phyloP scores from a whole-genome alignment of 2,888 invertebrate genomes.

The Microctonus aethiopoides region DNA sequence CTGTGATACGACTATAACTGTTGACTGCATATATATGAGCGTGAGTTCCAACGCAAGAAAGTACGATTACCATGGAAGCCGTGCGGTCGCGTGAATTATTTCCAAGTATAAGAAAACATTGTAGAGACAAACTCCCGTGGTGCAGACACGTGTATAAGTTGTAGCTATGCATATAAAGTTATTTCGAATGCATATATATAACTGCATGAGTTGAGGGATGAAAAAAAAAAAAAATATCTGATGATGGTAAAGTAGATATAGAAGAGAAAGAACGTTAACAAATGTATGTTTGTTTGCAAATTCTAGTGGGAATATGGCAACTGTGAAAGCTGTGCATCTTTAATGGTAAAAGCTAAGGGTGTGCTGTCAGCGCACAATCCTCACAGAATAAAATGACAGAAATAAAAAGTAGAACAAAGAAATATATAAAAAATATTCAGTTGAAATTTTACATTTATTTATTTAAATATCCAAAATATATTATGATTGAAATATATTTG shows the following conservation, averaged over 20 bases:
- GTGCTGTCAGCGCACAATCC: too few species aligned
- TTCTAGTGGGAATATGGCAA: not conserved
- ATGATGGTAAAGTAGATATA: not conserved
- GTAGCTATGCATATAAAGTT: constrained; percentile 19
- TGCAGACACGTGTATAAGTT: constrained; percentile 26
- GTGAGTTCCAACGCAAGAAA: constrained; percentile 37
- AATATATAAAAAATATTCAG: too few species aligned
- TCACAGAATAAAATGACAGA: too few species aligned
- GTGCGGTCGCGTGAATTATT: constrained; percentile 40
- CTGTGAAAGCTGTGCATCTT: not conserved
- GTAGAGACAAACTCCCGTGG: constrained; percentile 12
- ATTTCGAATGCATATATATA: not conserved
- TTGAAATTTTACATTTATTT: too few species aligned
- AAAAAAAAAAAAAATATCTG: not conserved
- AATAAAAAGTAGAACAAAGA: too few species aligned
- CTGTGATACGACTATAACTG: constrained; percentile 32
- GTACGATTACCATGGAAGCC: constrained; percentile 40
- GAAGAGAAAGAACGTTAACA: not conserved
- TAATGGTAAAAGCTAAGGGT: too few species aligned
- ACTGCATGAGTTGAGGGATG: not conserved
- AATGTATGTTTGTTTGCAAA: too few species aligned
- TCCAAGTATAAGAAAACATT: constrained; percentile 36
- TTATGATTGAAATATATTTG: not conserved
- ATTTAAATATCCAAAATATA: too few species aligned
- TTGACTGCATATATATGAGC: not conserved